Evolutionary conservation across 2,113 vertebrate species (phyloP).

Genomic region (Ctenodactylus gundi): DNA sequence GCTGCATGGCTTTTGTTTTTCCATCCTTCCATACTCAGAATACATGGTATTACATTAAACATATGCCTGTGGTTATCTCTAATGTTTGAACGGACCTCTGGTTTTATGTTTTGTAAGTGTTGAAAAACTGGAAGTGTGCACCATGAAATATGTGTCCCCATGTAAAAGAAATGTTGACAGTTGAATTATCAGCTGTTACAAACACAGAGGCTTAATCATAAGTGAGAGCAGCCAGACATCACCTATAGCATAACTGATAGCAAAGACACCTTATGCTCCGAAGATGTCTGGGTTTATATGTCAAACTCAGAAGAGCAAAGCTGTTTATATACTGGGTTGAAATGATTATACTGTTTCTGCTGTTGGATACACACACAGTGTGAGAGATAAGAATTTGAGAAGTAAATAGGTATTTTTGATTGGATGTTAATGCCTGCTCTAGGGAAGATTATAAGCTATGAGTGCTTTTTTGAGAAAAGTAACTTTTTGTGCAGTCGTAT

Average conservation of each 20-base stretch:
- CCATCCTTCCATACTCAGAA: not conserved
- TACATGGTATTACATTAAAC: not conserved
- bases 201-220: slow-evolving; percentile 48
- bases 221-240: not conserved
- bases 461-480: not conserved
- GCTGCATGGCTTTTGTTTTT: not conserved
- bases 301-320: slow-evolving; percentile 21
- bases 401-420: slow-evolving; percentile 41
- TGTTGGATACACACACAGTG: not conserved
- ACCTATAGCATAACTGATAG: slow-evolving; percentile 1
- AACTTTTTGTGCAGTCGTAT: not conserved
- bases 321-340: not conserved
- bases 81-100: not conserved
- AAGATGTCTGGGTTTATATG: not conserved
- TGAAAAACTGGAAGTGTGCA: slow-evolving; percentile 22
- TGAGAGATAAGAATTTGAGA: slow-evolving; percentile 47
- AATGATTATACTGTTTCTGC: not conserved
- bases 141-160: not conserved
- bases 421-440: not conserved
- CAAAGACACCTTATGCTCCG: not conserved
- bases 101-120: slow-evolving; percentile 2
- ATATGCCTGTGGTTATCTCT: not conserved
- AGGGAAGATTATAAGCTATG: slow-evolving; percentile 5
- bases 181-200: slow-evolving; percentile 70
- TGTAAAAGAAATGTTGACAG: slow-evolving; percentile 62